A percentile compares a stretch with the other conserved stretches of the same genome.
phyloP scores from a whole-genome alignment of 2,113 vertebrate species.

The Phaethon lepturus region DNA sequence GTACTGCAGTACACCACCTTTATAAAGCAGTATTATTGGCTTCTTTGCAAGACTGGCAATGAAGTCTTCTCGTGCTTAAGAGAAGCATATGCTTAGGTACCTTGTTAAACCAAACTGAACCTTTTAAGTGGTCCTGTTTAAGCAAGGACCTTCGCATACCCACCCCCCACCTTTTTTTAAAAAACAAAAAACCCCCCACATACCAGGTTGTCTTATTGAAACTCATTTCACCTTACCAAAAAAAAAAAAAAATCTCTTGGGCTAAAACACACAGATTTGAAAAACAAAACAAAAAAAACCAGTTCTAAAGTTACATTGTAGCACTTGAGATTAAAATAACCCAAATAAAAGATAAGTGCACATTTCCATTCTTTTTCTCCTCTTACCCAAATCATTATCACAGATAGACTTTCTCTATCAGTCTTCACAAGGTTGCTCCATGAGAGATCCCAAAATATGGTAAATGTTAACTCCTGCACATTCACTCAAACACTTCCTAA shows the following conservation, averaged over 20 bases:
- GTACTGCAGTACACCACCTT: neutral
- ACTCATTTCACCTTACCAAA: neutral
- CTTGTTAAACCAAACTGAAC: neutral
- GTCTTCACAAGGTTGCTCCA: neutral
- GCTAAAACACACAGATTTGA: neutral
- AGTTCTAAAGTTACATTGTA: neutral
- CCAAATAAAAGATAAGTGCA: rapidly evolving
- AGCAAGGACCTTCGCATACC: neutral
- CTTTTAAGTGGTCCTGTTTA: neutral
- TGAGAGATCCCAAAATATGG: neutral
- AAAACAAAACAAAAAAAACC: neutral
- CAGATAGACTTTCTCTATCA: neutral
- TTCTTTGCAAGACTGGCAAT: neutral
- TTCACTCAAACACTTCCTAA: neutral
- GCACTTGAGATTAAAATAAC: neutral
- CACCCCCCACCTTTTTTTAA: rapidly evolving
- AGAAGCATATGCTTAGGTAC: neutral
- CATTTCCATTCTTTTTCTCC: neutral
- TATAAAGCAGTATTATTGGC: neutral
- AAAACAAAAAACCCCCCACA: neutral
- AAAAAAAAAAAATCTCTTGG: neutral
- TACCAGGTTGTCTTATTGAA: neutral
- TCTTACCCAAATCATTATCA: neutral
- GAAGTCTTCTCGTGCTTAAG: neutral
- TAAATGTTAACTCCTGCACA: neutral